phyloP scores from a whole-genome alignment of 2,113 vertebrate genomes.

The Axis porcinus region DNA sequence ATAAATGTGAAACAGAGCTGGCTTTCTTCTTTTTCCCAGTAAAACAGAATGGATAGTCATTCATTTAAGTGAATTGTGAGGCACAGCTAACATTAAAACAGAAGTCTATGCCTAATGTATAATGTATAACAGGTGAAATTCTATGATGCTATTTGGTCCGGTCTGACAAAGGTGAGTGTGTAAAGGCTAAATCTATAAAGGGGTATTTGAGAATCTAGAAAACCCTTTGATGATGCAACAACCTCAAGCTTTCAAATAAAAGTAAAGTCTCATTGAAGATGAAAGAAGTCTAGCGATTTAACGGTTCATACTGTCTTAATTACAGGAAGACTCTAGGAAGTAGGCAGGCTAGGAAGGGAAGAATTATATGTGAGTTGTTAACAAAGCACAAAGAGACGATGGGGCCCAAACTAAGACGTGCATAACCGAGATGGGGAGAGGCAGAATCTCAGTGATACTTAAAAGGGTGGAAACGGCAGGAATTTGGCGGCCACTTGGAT shows the following conservation, averaged over 20 bases:
- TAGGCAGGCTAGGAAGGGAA: neutral
- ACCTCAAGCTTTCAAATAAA: neutral
- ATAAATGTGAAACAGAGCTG: slow-evolving; percentile 20
- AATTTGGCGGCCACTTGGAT: neutral
- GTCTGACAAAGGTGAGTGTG: neutral
- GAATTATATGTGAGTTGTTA: neutral
- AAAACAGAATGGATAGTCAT: slow-evolving; percentile 40
- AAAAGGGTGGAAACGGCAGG: neutral
- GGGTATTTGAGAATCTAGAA: slow-evolving; percentile 9
- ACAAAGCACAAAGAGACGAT: neutral
- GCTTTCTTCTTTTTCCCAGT: slow-evolving; percentile 28
- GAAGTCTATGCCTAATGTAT: slow-evolving; percentile 23
- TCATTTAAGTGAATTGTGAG: slow-evolving; percentile 54
- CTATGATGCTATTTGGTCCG: neutral
- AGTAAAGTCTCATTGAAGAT: neutral
- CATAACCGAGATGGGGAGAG: neutral
- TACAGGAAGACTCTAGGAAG: neutral
- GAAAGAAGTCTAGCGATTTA: neutral
- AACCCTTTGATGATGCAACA: neutral
- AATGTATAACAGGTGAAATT: neutral
- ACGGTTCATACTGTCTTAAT: neutral
- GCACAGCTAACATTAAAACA: slow-evolving; percentile 40
- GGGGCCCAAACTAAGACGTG: neutral
- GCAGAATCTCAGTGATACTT: neutral
- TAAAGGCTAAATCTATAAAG: neutral